A percentile compares a stretch with the other conserved stretches of the same genome.
These are phyloP conservation scores for Ornithoptera alexandrae DNA, from an alignment of 2,888 invertebrate species.

Conservation along the genomic window DNA sequence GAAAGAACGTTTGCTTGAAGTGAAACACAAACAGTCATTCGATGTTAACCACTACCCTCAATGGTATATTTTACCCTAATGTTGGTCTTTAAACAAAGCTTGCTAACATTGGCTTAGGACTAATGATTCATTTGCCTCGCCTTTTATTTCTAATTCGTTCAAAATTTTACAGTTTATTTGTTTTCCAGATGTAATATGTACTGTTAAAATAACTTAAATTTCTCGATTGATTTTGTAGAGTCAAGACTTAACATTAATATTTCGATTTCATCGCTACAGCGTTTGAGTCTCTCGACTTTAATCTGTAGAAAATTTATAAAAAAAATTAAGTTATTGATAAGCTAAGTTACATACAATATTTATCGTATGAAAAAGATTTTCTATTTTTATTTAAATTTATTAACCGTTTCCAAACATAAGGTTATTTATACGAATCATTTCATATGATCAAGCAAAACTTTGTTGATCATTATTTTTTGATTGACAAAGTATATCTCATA, in stretches of 20 bases:
- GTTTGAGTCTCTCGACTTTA: background rate
- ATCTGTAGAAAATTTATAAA: too few relatives aligned
- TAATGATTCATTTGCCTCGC: slow-evolving; percentile 66
- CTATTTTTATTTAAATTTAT: too few relatives aligned
- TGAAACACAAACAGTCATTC: slow-evolving; percentile 42
- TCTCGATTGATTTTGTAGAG: background rate
- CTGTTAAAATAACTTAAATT: background rate
- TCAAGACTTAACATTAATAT: background rate
- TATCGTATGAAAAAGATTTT: too few relatives aligned
- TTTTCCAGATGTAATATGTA: background rate
- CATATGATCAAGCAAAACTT: background rate
- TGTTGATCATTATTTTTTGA: too few relatives aligned
- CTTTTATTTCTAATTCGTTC: slow-evolving; percentile 45
- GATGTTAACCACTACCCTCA: slow-evolving; percentile 35
- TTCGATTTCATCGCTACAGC: background rate
- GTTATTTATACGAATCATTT: too few relatives aligned
- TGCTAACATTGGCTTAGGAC: slow-evolving; percentile 71
- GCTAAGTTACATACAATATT: too few relatives aligned
- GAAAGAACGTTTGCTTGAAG: slow-evolving; percentile 65
- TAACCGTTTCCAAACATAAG: too few relatives aligned
- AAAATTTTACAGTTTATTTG: slow-evolving; percentile 18
- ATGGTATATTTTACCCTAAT: slow-evolving; percentile 50
- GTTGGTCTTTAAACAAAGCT: slow-evolving; percentile 46
- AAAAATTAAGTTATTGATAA: too few relatives aligned
- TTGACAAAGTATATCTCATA: too few relatives aligned